Base-by-base conservation (phyloP, 37 sponge, comb jelly and placozoan species). In the Halichondria panicea region DNA sequence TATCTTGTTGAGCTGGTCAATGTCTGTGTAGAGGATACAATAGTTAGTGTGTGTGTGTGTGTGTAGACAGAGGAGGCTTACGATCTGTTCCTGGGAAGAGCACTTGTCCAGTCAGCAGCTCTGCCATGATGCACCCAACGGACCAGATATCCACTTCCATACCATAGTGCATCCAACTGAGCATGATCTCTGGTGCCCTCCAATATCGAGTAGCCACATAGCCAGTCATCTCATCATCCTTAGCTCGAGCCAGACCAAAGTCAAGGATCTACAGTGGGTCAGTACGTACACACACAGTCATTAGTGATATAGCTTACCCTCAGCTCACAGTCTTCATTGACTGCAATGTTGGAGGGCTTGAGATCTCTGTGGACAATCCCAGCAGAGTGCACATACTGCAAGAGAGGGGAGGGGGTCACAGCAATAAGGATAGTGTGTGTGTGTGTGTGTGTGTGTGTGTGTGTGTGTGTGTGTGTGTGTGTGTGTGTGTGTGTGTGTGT, bases 261-360 rank as follows among this genome's bases (percentile, higher is more conserved):
- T 84, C 85, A 7, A 84, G 72, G 65, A 84, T 84, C 78, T 81
- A n/a, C n/a, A n/a, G n/a, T n/a, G n/a, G n/a, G n/a, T n/a, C n/a
- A n/a, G n/a, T n/a, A n/a, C n/a, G n/a, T n/a, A n/a, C n/a, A n/a
- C n/a, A n/a, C n/a, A n/a, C n/a, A n/a, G n/a, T n/a, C n/a, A n/a
- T n/a, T n/a, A n/a, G n/a, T n/a, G n/a, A n/a, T n/a, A n/a, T n/a
- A n/a, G n/a, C n/a, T 75, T 80, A 90, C 95, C 79, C 96, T 84
- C 28, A 98, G 77, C 39, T 98, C 96, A 78, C 99, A 95, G 69
- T 92, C 91, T 50, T 95, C 99, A 74, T 95, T 98, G n/a, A 98
- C 93, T 28, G 96, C 99, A 59, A 98, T 95, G 76, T 98, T 98
- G 74, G 89, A 91, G 2, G 99, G 95, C 78, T 97, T 97, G 55